These are phyloP conservation scores for Ailurus styani DNA, from an alignment of 2,113 vertebrate genomes.

Conservation along the genomic window DNA sequence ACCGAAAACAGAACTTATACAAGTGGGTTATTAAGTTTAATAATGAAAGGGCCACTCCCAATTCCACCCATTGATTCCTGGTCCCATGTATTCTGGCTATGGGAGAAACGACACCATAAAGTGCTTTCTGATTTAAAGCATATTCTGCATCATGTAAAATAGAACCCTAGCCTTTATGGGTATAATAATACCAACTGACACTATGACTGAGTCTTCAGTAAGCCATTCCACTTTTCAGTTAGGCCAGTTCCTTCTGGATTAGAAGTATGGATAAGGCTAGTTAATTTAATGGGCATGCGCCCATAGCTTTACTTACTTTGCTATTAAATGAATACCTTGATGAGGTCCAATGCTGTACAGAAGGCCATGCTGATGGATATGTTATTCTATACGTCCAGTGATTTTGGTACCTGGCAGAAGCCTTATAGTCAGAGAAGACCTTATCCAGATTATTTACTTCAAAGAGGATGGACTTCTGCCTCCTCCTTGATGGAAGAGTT, in stretches of 20 bases:
- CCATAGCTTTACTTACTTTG: background rate
- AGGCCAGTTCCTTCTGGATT: background rate
- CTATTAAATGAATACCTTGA: background rate
- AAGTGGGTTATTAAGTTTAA: background rate
- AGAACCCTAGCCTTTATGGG: background rate
- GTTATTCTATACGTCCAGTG: background rate
- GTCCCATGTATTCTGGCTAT: background rate
- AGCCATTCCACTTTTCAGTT: background rate
- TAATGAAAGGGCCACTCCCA: no score
- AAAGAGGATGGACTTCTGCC: background rate
- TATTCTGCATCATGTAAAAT: background rate
- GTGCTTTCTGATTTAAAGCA: background rate
- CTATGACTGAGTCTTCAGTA: background rate
- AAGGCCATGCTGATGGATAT: background rate
- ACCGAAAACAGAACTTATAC: background rate
- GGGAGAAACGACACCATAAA: background rate
- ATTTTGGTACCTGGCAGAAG: background rate
- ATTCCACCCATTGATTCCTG: background rate
- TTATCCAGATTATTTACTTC: background rate
- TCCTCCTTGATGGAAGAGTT: background rate
- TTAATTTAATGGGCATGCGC: no score
- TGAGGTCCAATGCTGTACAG: background rate
- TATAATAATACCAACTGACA: background rate
- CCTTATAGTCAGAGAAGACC: background rate
- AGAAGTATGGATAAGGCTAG: background rate